A percentile compares a stretch with the other conserved stretches of the same genome.
Conservation (phyloP, 2,888 invertebrate genomes). For the Macrosoma leucophasiata region DNA sequence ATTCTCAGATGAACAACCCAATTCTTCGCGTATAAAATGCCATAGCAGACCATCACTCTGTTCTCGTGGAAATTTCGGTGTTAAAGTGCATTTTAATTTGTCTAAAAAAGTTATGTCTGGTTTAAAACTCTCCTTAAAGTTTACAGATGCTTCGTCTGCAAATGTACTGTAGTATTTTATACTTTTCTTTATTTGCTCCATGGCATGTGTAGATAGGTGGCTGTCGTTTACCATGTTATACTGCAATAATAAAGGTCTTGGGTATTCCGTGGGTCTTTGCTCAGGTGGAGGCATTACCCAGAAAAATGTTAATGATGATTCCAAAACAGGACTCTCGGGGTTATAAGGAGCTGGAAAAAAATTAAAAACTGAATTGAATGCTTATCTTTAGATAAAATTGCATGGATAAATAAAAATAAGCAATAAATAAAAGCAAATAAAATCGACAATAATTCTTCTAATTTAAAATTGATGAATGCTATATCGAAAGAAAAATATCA, state of each 20-base stretch:
- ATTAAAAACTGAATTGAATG: too few species aligned
- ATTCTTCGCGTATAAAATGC: constrained; percentile 85
- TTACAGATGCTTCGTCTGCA: constrained; percentile 59
- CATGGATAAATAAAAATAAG: too few species aligned
- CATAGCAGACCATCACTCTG: constrained; percentile 85
- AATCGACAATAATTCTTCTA: background rate
- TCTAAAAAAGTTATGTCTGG: constrained; percentile 86
- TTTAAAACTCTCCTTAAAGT: constrained; percentile 78
- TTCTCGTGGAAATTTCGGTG: constrained; percentile 88
- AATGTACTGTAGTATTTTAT: constrained; percentile 87
- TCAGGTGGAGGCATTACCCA: constrained; percentile 98
- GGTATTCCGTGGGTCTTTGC: constrained; percentile 93
- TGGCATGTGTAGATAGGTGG: constrained; percentile 85
- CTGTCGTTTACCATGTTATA: constrained; percentile 90
- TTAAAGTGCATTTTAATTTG: constrained; percentile 87
- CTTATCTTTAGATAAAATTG: too few species aligned
- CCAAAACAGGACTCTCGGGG: constrained; percentile 85
- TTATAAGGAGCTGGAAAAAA: constrained; percentile 87
- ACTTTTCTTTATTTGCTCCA: constrained; percentile 90
- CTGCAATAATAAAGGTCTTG: constrained; percentile 92
- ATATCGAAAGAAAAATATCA: background rate
- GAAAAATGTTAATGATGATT: constrained; percentile 89
- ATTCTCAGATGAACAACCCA: constrained; percentile 80
- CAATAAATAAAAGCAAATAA: too few species aligned
- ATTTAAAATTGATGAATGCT: background rate